These are phyloP conservation scores for Pantala flavescens DNA, from an alignment of 1,140 invertebrate genomes.

Conservation along the genomic window DNA sequence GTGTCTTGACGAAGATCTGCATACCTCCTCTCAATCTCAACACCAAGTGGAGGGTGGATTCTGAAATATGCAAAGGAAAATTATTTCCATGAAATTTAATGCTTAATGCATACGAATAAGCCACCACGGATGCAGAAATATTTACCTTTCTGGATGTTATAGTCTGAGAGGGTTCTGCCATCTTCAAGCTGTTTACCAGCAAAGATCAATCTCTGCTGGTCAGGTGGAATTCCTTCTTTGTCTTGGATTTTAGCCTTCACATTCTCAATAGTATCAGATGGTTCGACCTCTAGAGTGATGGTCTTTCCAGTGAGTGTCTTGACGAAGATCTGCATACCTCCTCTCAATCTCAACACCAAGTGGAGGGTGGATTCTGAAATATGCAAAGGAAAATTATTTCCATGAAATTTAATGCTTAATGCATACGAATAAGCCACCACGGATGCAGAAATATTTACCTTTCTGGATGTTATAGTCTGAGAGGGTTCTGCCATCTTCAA, in stretches of 20 bases:
- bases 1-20: slow-evolving; percentile 75
- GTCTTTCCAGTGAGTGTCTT: slow-evolving; percentile 90
- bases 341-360: slow-evolving; percentile 70
- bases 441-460: too few relatives aligned
- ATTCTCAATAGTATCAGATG: slow-evolving; percentile 66
- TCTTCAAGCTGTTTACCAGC: slow-evolving; percentile 75
- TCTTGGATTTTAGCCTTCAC: slow-evolving; percentile 71
- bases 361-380: slow-evolving; percentile 88
- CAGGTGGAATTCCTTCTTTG: slow-evolving; percentile 58
- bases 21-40: slow-evolving; percentile 44
- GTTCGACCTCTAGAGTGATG: slow-evolving; percentile 69
- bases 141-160: slow-evolving; percentile 67
- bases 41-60: slow-evolving; percentile 80
- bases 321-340: slow-evolving; percentile 86
- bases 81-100: too few relatives aligned
- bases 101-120: too few relatives aligned
- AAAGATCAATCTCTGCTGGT: slow-evolving; percentile 62
- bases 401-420: too few relatives aligned
- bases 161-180: slow-evolving; percentile 67
- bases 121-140: slow-evolving; percentile 65
- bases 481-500: slow-evolving; percentile 71
- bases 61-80: slow-evolving; percentile 33
- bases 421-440: too few relatives aligned
- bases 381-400: too few relatives aligned
- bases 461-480: slow-evolving; percentile 82